These are phyloP conservation scores for Danio tinwini DNA, from an alignment of 2,797 vertebrate species.

Conservation along the genomic window DNA sequence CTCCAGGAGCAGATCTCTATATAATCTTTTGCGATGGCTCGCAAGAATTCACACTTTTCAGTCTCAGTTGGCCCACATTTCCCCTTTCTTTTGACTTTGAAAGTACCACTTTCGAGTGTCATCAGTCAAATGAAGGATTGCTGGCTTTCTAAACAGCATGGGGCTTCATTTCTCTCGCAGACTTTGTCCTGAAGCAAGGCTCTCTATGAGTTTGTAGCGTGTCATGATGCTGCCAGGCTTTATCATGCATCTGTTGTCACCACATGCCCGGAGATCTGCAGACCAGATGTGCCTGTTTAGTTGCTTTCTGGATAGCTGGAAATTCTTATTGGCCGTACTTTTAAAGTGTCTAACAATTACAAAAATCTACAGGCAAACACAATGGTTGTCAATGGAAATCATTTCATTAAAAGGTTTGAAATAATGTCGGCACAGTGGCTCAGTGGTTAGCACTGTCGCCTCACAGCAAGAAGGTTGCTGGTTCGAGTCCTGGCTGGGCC, in stretches of 20 bases:
- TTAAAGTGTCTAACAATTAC: constrained; percentile 15
- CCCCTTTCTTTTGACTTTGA: constrained; percentile 10
- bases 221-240: constrained; percentile 37
- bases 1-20: constrained; percentile 26
- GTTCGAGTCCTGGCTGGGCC: no score
- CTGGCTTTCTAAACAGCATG: constrained; percentile 19
- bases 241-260: constrained; percentile 42
- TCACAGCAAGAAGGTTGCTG: no score
- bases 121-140: constrained; percentile 41
- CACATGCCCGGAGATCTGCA: constrained; percentile 53
- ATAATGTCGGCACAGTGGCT: no score
- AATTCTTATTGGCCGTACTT: constrained; percentile 29
- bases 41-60: constrained; percentile 1
- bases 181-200: neutral
- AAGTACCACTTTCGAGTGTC: constrained; percentile 11
- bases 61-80: constrained; percentile 4
- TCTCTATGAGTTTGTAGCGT: constrained; percentile 31
- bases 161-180: neutral
- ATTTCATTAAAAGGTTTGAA: no score
- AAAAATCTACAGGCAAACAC: neutral
- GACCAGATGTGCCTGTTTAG: constrained; percentile 61
- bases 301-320: constrained; percentile 35
- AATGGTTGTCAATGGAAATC: neutral
- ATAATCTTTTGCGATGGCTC: neutral
- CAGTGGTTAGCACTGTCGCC: no score